Conservation (phyloP, 2,113 vertebrate species). For the Formicarius rufipectus region DNA sequence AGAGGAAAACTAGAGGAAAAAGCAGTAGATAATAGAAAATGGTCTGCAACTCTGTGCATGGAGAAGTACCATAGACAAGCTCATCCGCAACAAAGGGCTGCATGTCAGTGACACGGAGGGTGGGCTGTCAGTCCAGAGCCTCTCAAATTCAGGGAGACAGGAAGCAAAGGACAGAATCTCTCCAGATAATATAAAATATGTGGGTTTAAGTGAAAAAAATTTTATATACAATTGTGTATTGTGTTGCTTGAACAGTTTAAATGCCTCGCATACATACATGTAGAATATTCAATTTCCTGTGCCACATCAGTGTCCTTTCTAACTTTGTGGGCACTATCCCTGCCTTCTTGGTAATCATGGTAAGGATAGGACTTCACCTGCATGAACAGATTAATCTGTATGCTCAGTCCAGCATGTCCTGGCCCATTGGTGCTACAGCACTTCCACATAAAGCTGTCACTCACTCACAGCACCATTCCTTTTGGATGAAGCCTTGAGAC, state of each 20-base stretch:
- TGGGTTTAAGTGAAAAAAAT: background rate
- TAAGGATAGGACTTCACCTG: background rate
- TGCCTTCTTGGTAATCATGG: background rate
- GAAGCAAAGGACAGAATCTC: background rate
- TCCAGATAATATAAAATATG: background rate
- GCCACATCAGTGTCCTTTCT: background rate
- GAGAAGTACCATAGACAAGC: background rate
- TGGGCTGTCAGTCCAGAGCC: background rate
- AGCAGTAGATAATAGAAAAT: background rate
- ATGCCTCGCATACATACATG: accelerated
- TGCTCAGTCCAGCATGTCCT: background rate
- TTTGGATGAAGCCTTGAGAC: background rate
- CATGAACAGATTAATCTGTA: background rate
- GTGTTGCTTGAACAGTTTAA: background rate
- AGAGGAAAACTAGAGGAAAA: background rate
- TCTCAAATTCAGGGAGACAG: background rate
- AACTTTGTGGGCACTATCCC: background rate
- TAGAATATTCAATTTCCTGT: background rate
- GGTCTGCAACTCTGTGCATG: background rate
- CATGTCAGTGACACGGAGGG: background rate
- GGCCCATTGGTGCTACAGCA: background rate
- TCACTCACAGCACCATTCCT: background rate
- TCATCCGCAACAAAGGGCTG: accelerated
- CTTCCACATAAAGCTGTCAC: background rate
- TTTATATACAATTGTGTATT: background rate